Base-by-base conservation (phyloP, 2,888 invertebrate species). In the Gryllus longicercus region DNA sequence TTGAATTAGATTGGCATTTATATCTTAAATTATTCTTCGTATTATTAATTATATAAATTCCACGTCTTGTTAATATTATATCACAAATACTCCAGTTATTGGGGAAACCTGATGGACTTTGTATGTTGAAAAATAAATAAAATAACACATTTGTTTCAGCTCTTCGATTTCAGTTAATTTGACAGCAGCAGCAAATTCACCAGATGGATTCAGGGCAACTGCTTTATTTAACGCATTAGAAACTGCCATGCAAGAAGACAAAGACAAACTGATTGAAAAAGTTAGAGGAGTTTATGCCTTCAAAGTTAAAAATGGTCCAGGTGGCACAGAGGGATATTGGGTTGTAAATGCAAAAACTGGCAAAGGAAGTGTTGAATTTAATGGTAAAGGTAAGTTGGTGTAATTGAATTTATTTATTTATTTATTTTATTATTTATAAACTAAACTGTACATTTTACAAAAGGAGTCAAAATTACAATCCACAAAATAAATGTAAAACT, bases 261-360 rank as follows among this genome's bases (percentile, higher is more conserved):
- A 91, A 77, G 95, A 95, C 1, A 93, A 93, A 82, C 88, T 96
- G 5, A 93, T 96, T 83, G 95, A 96, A 82, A 94, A 93, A 85
- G 94, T 95, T 77, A 91, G 96, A 82, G 97, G 96, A 0, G 91
- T 96, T 82, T 98, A 96, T 87, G 95, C 96, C 11, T 96, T 99
- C 86, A 95, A 93, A 87, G 95, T 98, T 18, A 94, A 91, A 84
- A 94, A 94, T 84, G 93, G 94, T 0, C 91, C 93, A 0, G 91
- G 90, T 80, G 96, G 96, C 0, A 91, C 92, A 50, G 93, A 93
- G 84, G 97, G 94, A 0, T 93, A 91, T 85, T 98, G 98, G 98
- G 91, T 97, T 3, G 94, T 99, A 49, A 95, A 99, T 87, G 94
- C 95, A 14, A 97, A 96, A 86, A 92, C 92, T 82, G 97, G 97